phyloP scores from a whole-genome alignment of 2,797 vertebrate species.

The Microcaecilia unicolor region DNA sequence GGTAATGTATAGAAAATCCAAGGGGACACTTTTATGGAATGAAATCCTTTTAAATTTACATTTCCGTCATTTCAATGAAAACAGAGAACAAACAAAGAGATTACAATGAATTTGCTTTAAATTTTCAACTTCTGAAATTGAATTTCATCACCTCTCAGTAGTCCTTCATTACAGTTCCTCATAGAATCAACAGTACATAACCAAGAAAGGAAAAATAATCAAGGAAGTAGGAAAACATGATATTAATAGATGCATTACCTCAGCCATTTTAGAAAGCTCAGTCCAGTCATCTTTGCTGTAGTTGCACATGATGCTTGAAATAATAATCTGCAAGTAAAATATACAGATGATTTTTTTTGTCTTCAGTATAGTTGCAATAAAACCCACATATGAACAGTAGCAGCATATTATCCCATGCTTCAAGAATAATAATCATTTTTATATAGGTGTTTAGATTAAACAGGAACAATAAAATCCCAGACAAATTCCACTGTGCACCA shows the following conservation, averaged over 20 bases:
- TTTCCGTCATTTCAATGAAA: conserved; percentile 56
- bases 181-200: too few species aligned
- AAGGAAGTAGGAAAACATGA: conserved; percentile 1
- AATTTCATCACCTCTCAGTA: conserved; percentile 16
- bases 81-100: conserved; percentile 44
- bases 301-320: conserved; percentile 78
- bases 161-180: conserved; percentile 15
- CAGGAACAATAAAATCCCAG: background rate
- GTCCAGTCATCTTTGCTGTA: conserved; percentile 72
- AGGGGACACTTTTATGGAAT: conserved; percentile 35
- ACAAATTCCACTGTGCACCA: background rate
- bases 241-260: conserved; percentile 52
- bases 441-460: background rate
- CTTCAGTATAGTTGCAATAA: background rate
- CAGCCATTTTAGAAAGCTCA: conserved; percentile 70
- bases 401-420: background rate
- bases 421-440: background rate
- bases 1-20: conserved; percentile 38
- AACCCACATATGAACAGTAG: background rate
- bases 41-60: conserved; percentile 43
- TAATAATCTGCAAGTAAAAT: conserved; percentile 55
- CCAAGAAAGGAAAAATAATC: conserved; percentile 10
- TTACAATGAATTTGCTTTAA: conserved; percentile 34
- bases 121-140: conserved; percentile 29
- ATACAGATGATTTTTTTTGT: conserved; percentile 2